phyloP scores from a whole-genome alignment of 2,113 vertebrate species.

The Coregonus clupeaformis region DNA sequence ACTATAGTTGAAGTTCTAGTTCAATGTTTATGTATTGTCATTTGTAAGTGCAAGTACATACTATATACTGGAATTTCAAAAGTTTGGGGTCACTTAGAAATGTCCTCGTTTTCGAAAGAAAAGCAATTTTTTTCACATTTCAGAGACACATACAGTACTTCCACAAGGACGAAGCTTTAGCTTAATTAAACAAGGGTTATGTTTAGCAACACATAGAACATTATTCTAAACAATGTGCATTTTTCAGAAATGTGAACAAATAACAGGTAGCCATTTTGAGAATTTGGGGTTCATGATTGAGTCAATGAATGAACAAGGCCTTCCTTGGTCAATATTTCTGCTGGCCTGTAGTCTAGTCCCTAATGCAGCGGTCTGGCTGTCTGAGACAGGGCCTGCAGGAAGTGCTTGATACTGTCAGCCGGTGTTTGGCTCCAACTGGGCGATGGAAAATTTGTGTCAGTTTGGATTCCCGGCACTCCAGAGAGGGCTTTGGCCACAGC shows the following conservation, averaged over 20 bases:
- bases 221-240: background rate
- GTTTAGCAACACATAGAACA: background rate
- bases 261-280: background rate
- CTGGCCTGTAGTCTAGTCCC: no score
- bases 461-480: slow-evolving; percentile 29
- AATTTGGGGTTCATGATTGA: background rate
- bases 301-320: background rate
- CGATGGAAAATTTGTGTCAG: slow-evolving; percentile 44
- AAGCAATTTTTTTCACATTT: no score
- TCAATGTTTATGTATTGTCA: no score
- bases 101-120: no score
- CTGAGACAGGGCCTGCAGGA: slow-evolving; percentile 28
- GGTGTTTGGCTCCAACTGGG: slow-evolving; percentile 42
- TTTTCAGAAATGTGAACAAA: background rate
- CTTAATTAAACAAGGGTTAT: background rate
- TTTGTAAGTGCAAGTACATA: no score
- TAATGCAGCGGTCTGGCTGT: no score
- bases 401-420: slow-evolving; percentile 50
- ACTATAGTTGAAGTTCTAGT: no score
- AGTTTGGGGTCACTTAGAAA: no score
- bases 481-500: slow-evolving; percentile 18
- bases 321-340: no score
- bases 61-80: no score
- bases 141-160: background rate
- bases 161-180: background rate